Conservation (phyloP, 1,140 invertebrate species). For the Trissolcus basalis region DNA sequence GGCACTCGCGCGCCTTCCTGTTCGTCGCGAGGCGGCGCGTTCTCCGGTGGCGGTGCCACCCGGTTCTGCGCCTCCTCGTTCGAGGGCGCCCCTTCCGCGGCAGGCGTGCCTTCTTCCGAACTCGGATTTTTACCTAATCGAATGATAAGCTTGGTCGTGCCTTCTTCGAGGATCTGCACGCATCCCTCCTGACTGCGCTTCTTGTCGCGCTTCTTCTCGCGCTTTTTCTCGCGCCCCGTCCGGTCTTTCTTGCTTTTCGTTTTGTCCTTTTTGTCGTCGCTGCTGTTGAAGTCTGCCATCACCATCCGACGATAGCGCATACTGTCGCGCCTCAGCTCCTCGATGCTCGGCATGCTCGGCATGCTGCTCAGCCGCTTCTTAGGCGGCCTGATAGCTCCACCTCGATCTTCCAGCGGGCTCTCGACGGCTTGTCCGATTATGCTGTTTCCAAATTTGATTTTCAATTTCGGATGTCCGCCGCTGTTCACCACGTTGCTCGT, state of each 20-base stretch:
- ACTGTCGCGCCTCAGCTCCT: constrained; percentile 87
- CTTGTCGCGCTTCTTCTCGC: constrained; percentile 78
- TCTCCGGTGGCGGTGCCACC: constrained; percentile 53
- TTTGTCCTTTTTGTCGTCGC: constrained; percentile 78
- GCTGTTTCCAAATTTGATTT: constrained; percentile 86
- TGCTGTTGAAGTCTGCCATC: constrained; percentile 84
- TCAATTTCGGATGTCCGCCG: constrained; percentile 82
- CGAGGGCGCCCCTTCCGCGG: constrained; percentile 55
- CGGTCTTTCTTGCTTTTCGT: constrained; percentile 80
- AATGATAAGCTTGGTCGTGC: constrained; percentile 83
- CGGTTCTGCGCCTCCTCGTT: constrained; percentile 34
- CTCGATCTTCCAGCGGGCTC: constrained; percentile 72
- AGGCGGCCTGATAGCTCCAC: constrained; percentile 81
- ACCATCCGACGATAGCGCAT: constrained; percentile 91
- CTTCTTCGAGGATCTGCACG: constrained; percentile 79
- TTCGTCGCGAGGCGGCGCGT: constrained; percentile 7
- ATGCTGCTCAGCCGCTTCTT: constrained; percentile 85
- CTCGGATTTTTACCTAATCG: constrained; percentile 76
- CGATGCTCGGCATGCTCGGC: constrained; percentile 81
- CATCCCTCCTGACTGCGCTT: constrained; percentile 77
- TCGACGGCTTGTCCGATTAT: constrained; percentile 75
- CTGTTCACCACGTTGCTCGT: constrained; percentile 65
- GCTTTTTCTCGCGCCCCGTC: constrained; percentile 79
- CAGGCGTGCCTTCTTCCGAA: constrained; percentile 8
- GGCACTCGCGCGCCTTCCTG: constrained; percentile 17